A percentile compares a stretch with the other conserved stretches of the same genome.
Evolutionary conservation across 2,888 invertebrate genomes (phyloP).

Genomic region (Cephalotes varians): DNA sequence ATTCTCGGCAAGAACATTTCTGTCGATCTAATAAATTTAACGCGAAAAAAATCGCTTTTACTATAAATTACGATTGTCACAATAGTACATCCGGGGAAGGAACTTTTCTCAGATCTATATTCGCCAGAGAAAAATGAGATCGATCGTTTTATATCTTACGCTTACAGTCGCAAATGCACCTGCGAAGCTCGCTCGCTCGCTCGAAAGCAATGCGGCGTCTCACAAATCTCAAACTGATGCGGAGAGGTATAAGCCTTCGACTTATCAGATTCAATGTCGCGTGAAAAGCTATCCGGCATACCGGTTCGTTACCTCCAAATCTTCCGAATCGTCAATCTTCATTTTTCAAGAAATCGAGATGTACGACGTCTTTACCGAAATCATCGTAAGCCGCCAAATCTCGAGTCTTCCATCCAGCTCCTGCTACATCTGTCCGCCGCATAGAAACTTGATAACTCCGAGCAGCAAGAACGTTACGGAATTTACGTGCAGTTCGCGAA

Average conservation of each 20-base stretch:
- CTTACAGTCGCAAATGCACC: neutral
- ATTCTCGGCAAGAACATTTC: slow-evolving; percentile 11
- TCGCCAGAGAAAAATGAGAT: neutral
- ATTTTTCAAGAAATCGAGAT: slow-evolving; percentile 6
- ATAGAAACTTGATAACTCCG: neutral
- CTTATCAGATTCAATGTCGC: slow-evolving; percentile 12
- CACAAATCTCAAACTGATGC: neutral
- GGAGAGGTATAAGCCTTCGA: neutral
- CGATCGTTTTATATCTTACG: neutral
- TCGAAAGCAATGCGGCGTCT: neutral
- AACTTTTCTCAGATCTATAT: neutral
- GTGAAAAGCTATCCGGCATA: neutral
- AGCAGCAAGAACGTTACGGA: slow-evolving; percentile 20
- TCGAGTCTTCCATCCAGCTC: neutral
- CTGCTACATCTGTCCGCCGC: neutral
- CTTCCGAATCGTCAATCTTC: slow-evolving; percentile 2
- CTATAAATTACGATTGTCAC: neutral
- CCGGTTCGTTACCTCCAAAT: neutral
- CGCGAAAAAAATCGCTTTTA: neutral
- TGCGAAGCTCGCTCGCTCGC: neutral
- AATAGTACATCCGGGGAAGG: neutral
- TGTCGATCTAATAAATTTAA: slow-evolving; percentile 14
- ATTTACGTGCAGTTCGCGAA: slow-evolving; percentile 12
- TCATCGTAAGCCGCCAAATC: neutral
- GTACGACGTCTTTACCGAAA: neutral